Evolutionary conservation across 2,888 invertebrate species (phyloP), one percentile per base, ranked within the genome.

Genomic region (Drosophila pegasa): DNA sequence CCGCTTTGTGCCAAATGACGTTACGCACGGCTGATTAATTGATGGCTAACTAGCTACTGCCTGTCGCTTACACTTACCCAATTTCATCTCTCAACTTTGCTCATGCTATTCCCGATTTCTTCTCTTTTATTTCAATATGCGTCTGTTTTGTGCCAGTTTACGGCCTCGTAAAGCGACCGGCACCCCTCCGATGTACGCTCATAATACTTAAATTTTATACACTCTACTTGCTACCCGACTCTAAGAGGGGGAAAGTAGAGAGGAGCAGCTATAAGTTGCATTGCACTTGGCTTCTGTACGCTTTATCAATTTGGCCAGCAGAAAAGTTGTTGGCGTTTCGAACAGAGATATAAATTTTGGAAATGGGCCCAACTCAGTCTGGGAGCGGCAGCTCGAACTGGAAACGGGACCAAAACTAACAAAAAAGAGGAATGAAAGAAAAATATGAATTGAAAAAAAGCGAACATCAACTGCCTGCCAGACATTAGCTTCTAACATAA

Each of bases 191-290:
- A 67, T 63, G 62, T 68, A 80, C 61, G 70, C 56, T 80, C 83
- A 83, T 88, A 88, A 88, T 79, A 83, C 86, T 83, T 71, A 88
- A 86, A 77, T 88, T 83, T 88, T 83, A 83, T 83, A 80, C 74
- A 86, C 69, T 84, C 60, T 64, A 71, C 59, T 59, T 64, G 75
- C 62, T 58, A 54, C 56, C 50, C 66, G 57, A 29, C 48, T 45
- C 45, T 0, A 14, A 3, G 18, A 9, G 4, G 2, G 18, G 0
- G 43, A 6, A 14, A 9, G 14, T 5, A 6, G 27, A n/a, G 22
- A 27, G 8, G 2, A 16, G 3, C 16, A 16, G 3, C n/a, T 41
- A 22, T 14, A 25, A 56, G 45, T 18, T 12, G 41, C 22, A 29
- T 14, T 52, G 14, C 40, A 48, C 33, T 45, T 60, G 61, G 76